Conservation (phyloP, 92 coral and sea anemone genomes). For the Phenganax marumi region DNA sequence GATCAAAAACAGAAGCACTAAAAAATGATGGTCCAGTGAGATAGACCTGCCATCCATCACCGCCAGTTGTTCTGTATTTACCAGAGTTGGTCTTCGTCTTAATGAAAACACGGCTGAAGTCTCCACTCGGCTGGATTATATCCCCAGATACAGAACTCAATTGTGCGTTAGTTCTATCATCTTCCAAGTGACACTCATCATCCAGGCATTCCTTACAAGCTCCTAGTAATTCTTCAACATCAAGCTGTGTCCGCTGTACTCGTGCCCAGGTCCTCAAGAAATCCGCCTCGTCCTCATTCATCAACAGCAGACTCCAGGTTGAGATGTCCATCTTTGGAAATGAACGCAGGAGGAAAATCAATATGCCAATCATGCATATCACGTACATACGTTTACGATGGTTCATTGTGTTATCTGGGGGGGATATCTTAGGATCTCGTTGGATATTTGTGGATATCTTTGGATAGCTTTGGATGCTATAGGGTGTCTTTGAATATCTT, state of each 20-base stretch:
- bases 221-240: slow-evolving; percentile 49
- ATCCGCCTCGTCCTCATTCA: slow-evolving; percentile 41
- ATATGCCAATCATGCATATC: slow-evolving; percentile 14
- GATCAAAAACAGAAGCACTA: slow-evolving; percentile 63
- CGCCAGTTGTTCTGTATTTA: slow-evolving; percentile 52
- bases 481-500: neutral
- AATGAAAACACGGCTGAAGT: slow-evolving; percentile 58
- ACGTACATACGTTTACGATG: slow-evolving; percentile 24
- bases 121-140: slow-evolving; percentile 56
- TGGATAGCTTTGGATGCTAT: neutral
- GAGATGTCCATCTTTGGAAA: slow-evolving; percentile 32
- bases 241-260: slow-evolving; percentile 57
- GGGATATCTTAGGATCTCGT: neutral
- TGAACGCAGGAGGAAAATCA: slow-evolving; percentile 20
- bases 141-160: slow-evolving; percentile 47
- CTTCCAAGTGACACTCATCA: slow-evolving; percentile 41
- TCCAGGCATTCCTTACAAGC: slow-evolving; percentile 53
- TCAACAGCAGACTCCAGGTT: slow-evolving; percentile 34
- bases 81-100: slow-evolving; percentile 49
- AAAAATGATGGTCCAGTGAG: slow-evolving; percentile 62
- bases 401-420: slow-evolving; percentile 12
- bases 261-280: slow-evolving; percentile 69
- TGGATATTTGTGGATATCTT: neutral
- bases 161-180: slow-evolving; percentile 44
- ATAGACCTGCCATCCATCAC: slow-evolving; percentile 68